Base-by-base conservation (phyloP, 2,888 invertebrate genomes). In the Drosophila rubida region DNA sequence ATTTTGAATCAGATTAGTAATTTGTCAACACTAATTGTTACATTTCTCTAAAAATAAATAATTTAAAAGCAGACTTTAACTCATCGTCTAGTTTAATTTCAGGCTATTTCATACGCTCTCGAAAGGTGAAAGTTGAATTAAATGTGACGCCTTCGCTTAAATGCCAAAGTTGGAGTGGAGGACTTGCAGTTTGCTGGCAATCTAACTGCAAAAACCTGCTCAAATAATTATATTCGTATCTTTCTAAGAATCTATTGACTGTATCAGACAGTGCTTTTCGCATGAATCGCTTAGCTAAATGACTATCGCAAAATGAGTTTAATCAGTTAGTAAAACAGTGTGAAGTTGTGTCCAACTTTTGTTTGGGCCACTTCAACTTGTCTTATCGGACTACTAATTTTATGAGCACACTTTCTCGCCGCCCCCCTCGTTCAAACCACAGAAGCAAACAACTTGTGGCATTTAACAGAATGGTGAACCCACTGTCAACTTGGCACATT, bases 361-460 rank as follows among this genome's bases (percentile, higher is more conserved):
- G 59, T 41, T 64, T 60, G 66, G 66, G 27, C 30, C 46, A 53
- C 46, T 69, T 69, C 11, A 54, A 61, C 35, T 57, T 48, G 61
- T 27, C 74, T 78, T 78, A 78, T 78, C 75, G 69, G 48, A 27
- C 46, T 14, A 49, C 16, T 45, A 45, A 54, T 49, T 57, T 63
- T 58, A 60, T 63, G 53, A 14, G 44, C 13, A 37, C 35, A 37
- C 32, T n/a, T 13, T 4, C 3, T 19, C 19, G 3, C 19, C 8
- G 6, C 4, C 13, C n/a, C 14, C n/a, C 22, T 65, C 27, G n/a
- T 9, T 19, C 19, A 14, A 59, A 32, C 55, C 27, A 25, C 8
- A 22, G 51, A 60, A 19, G 51, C 54, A 61, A 80, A 71, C 80
- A 69, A 69, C 75, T 75, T 75, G 75, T 74, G 64, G 75, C 68